A percentile compares a stretch with the other conserved stretches of the same genome.
Evolutionary conservation across 2,113 vertebrate genomes (phyloP).

Genomic region (Prolemur simus): DNA sequence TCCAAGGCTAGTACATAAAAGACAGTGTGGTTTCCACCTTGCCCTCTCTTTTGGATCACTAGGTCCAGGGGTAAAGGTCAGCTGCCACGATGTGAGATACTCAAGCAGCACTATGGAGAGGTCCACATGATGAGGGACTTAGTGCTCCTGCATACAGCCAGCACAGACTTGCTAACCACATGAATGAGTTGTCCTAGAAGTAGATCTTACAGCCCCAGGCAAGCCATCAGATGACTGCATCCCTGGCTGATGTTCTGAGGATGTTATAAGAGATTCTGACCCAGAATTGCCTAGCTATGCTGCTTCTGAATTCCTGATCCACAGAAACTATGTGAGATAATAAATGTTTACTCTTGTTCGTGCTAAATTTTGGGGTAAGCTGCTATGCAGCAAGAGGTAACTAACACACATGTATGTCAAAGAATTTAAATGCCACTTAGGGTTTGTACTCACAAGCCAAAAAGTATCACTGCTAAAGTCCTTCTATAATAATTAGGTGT

Average conservation of each 20-base stretch:
- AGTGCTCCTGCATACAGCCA: not conserved
- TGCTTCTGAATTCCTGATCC: not conserved
- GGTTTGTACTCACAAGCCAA: not conserved
- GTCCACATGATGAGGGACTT: not conserved
- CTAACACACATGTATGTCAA: not conserved
- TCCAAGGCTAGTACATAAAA: not conserved
- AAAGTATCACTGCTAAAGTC: not conserved
- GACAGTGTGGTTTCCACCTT: not conserved
- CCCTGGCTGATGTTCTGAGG: not conserved
- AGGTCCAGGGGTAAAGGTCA: not conserved
- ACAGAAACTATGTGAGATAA: not conserved
- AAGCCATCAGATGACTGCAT: not conserved
- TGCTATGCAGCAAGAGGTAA: not conserved
- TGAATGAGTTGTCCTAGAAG: not conserved
- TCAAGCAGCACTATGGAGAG: not conserved
- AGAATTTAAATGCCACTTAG: conserved; percentile 16
- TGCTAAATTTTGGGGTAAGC: not conserved
- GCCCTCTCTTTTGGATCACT: not conserved
- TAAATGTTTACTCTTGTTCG: not conserved
- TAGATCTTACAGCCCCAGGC: not conserved
- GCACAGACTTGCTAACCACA: not conserved
- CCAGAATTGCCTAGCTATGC: not conserved
- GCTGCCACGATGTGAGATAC: not conserved
- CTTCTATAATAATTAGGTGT: not conserved
- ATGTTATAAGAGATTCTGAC: not conserved